These are phyloP conservation scores for Dolomedes plantarius DNA, from an alignment of 2,888 invertebrate species.

Conservation along the genomic window DNA sequence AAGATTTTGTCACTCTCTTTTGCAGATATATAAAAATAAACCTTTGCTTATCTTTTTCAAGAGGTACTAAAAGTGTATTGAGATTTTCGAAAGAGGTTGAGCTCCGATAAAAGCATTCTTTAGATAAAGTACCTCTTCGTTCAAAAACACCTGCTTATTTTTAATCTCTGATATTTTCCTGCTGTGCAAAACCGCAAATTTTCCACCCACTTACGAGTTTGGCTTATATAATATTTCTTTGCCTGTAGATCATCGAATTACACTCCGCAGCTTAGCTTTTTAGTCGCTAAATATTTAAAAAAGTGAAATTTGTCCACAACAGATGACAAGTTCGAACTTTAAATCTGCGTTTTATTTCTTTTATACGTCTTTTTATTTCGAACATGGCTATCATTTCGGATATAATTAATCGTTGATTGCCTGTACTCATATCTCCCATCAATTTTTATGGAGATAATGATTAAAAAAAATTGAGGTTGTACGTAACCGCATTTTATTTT, in stretches of 20 bases:
- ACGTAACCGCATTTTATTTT: no score
- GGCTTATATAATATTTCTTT: neutral
- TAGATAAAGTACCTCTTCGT: neutral
- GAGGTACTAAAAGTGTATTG: neutral
- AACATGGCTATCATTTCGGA: no score
- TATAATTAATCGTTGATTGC: no score
- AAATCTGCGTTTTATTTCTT: no score
- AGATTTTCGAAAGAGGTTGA: neutral
- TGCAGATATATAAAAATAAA: neutral
- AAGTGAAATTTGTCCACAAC: no score
- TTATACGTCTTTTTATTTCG: no score
- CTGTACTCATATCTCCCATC: no score
- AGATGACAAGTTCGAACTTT: no score
- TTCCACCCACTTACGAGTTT: neutral
- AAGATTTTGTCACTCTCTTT: no score
- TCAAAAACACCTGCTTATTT: slow-evolving; percentile 7
- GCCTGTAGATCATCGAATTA: neutral
- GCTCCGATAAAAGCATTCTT: slow-evolving; percentile 1
- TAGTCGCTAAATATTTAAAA: no score
- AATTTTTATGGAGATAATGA: no score
- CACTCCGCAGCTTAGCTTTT: neutral
- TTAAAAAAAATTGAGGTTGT: no score
- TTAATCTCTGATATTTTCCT: neutral
- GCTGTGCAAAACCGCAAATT: neutral
- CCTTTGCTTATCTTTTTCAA: neutral